Evolutionary conservation across 2,113 vertebrate species (phyloP).

Genomic region (Lepus timidus): DNA sequence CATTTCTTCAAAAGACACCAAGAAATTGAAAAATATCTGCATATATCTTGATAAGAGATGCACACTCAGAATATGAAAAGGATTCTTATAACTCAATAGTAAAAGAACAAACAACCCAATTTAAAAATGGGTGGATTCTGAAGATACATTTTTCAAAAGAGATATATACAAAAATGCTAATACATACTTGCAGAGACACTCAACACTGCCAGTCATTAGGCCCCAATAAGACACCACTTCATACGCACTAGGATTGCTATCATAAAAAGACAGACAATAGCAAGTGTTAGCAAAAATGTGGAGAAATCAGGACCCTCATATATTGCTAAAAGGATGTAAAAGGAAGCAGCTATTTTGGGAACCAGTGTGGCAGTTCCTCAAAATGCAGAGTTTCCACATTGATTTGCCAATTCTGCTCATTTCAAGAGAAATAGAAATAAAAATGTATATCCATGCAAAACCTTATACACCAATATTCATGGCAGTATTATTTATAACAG

Average conservation of each 20-base stretch:
- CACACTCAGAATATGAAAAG: neutral
- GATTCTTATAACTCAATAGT: slow-evolving; percentile 16
- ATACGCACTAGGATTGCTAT: neutral
- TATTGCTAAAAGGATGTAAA: neutral
- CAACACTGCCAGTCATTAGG: neutral
- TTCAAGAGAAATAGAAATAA: neutral
- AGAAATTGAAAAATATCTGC: slow-evolving; percentile 7
- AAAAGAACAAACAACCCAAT: neutral
- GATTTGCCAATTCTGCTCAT: neutral
- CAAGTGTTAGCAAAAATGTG: neutral
- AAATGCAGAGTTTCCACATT: neutral
- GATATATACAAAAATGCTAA: neutral
- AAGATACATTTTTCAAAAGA: too few relatives aligned
- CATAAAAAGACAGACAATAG: neutral
- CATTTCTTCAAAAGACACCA: slow-evolving; percentile 8
- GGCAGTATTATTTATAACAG: slow-evolving; percentile 36
- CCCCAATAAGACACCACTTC: neutral
- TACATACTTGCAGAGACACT: slow-evolving; percentile 26
- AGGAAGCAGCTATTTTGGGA: neutral
- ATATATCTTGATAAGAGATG: neutral
- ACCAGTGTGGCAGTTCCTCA: slow-evolving; percentile 8
- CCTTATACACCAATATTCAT: neutral
- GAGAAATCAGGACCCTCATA: neutral
- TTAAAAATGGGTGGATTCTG: too few relatives aligned
- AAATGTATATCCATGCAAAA: neutral